phyloP scores from a whole-genome alignment of 2,888 invertebrate species.

The Eupithecia insigniata region DNA sequence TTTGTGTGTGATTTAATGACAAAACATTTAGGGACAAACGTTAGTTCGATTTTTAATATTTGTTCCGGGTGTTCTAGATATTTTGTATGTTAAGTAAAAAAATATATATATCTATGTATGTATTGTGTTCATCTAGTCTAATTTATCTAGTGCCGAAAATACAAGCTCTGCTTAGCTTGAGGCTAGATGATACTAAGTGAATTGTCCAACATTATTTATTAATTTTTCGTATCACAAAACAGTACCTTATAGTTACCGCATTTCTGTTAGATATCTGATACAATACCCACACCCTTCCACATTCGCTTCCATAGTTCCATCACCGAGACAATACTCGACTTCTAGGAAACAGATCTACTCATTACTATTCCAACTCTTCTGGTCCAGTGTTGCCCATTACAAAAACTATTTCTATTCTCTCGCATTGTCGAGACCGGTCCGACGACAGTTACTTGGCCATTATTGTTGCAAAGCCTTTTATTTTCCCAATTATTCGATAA shows the following conservation, averaged over 20 bases:
- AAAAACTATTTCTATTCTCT: slow-evolving; percentile 30
- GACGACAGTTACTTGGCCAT: slow-evolving; percentile 30
- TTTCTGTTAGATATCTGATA: neutral
- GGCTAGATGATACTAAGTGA: too few species aligned
- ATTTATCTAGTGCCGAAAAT: too few species aligned
- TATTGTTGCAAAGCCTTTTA: slow-evolving; percentile 21
- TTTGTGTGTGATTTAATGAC: too few species aligned
- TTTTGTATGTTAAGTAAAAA: too few species aligned
- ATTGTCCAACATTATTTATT: too few species aligned
- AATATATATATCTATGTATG: too few species aligned
- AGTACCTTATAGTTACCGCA: neutral
- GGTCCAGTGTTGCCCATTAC: slow-evolving; percentile 32
- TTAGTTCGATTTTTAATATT: too few species aligned
- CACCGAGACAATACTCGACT: slow-evolving; percentile 15
- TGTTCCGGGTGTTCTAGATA: too few species aligned
- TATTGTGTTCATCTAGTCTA: too few species aligned
- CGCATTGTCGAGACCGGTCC: slow-evolving; percentile 28
- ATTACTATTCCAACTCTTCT: slow-evolving; percentile 31
- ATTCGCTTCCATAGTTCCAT: slow-evolving; percentile 7
- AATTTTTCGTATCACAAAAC: neutral
- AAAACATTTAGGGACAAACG: too few species aligned
- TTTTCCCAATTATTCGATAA: slow-evolving; percentile 26
- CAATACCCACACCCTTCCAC: neutral
- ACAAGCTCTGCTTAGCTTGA: too few species aligned
- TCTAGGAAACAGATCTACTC: slow-evolving; percentile 29